These are phyloP conservation scores for Spisula solida DNA, from an alignment of 2,888 invertebrate genomes.

Conservation along the genomic window DNA sequence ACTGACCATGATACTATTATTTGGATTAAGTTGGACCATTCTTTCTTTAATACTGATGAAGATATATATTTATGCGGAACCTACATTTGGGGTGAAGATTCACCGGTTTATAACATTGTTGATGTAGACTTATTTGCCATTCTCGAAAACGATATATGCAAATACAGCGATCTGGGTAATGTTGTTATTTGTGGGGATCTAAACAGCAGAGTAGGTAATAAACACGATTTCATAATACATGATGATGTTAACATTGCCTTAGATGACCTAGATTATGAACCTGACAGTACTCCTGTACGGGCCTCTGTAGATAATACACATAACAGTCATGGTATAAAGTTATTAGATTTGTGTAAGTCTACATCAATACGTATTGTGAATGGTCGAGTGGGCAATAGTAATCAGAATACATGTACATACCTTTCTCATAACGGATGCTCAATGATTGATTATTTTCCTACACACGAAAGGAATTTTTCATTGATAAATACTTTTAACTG, in stretches of 20 bases:
- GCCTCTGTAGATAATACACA: background rate
- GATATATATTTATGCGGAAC: conserved; percentile 58
- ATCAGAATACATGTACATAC: no score
- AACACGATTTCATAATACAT: background rate
- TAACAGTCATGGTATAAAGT: background rate
- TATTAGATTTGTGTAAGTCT: background rate
- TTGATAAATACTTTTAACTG: no score
- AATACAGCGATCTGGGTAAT: background rate
- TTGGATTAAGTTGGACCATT: conserved; percentile 55
- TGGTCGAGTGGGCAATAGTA: background rate
- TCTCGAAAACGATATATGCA: conserved; percentile 44
- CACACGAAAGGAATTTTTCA: background rate
- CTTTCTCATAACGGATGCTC: background rate
- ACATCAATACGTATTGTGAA: background rate
- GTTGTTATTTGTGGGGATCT: background rate
- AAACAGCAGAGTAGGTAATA: background rate
- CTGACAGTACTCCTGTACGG: background rate
- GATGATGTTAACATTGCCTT: background rate
- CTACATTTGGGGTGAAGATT: conserved; percentile 63
- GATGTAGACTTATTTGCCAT: conserved; percentile 47
- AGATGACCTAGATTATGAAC: background rate
- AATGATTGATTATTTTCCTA: background rate
- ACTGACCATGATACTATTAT: conserved; percentile 53
- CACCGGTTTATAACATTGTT: conserved; percentile 46
- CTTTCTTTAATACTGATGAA: conserved; percentile 47